A percentile compares a stretch with the other conserved stretches of the same genome.
Evolutionary conservation across 2,888 invertebrate genomes (phyloP).

Genomic region (Hoplodrina blanda): DNA sequence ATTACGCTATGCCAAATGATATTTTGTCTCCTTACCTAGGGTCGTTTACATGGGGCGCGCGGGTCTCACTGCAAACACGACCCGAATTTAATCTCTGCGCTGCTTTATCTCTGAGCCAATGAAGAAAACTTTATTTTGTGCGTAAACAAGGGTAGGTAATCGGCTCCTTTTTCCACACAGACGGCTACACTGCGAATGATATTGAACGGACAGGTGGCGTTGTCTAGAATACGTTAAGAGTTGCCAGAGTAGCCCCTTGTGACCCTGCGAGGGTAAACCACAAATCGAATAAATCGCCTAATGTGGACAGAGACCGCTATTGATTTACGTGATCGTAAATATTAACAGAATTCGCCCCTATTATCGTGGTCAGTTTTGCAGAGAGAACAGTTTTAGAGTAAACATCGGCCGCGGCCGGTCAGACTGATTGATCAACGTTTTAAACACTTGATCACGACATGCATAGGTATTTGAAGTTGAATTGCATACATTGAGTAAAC

Average conservation of each 20-base stretch:
- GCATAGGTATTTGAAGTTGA: not conserved
- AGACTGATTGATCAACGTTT: conserved; percentile 42
- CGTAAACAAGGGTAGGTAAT: conserved; percentile 88
- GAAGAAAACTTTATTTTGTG: conserved; percentile 88
- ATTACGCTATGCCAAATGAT: conserved; percentile 89
- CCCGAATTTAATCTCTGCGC: conserved; percentile 86
- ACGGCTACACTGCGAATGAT: conserved; percentile 76
- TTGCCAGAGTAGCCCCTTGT: conserved; percentile 59
- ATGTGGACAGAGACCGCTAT: conserved; percentile 68
- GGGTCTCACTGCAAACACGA: conserved; percentile 82
- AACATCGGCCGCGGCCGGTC: conserved; percentile 32
- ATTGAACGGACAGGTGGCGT: conserved; percentile 82
- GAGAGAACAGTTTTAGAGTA: conserved; percentile 49
- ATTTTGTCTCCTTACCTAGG: conserved; percentile 84
- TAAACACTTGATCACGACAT: conserved; percentile 38
- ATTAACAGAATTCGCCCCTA: conserved; percentile 65
- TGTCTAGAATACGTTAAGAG: conserved; percentile 83
- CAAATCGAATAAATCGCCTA: conserved; percentile 75
- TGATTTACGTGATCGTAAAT: conserved; percentile 73
- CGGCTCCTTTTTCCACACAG: conserved; percentile 81
- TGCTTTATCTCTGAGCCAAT: conserved; percentile 84
- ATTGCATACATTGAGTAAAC: not conserved
- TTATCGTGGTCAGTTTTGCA: conserved; percentile 58
- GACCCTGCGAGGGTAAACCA: conserved; percentile 63
- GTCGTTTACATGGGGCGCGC: conserved; percentile 84